Evolutionary conservation across 2,888 invertebrate genomes (phyloP).

Genomic region (Imbricaverruca yamaguchii): DNA sequence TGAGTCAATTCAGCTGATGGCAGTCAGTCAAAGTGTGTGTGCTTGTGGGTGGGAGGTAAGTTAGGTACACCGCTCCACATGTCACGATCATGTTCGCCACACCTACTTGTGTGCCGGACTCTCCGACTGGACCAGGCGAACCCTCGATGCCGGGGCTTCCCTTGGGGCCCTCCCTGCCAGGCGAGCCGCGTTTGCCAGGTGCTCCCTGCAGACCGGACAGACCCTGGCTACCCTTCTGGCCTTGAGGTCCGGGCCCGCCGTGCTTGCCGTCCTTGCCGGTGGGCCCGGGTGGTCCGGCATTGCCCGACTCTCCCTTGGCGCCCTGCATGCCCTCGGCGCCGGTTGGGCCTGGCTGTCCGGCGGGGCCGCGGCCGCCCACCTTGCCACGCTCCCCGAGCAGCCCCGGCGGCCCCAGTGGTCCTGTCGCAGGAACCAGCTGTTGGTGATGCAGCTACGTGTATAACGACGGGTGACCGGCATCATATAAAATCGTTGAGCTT

Average conservation of each 20-base stretch:
- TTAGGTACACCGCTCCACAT: no score
- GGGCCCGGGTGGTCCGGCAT: conserved; percentile 41
- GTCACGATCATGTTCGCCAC: background rate
- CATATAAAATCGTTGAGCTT: no score
- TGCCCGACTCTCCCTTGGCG: conserved; percentile 54
- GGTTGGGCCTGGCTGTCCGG: conserved; percentile 57
- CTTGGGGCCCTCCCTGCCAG: conserved; percentile 65
- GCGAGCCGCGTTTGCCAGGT: conserved; percentile 55
- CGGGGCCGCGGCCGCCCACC: conserved; percentile 58
- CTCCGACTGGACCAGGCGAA: conserved; percentile 59
- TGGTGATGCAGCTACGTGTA: no score
- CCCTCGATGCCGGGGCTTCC: conserved; percentile 64
- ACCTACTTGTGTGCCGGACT: conserved; percentile 33
- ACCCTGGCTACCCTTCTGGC: conserved; percentile 69
- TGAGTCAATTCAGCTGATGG: no score
- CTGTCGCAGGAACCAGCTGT: conserved; percentile 41
- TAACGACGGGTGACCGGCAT: no score
- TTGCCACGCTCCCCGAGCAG: conserved; percentile 57
- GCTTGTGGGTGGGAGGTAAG: no score
- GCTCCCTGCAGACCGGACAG: conserved; percentile 60
- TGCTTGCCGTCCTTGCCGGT: conserved; percentile 51
- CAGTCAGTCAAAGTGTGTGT: no score
- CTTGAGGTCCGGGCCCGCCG: conserved; percentile 63
- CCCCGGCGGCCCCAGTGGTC: conserved; percentile 55
- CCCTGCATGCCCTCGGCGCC: conserved; percentile 42